Conservation (phyloP, 2,113 vertebrate species). For the Lophochroa leadbeateri region DNA sequence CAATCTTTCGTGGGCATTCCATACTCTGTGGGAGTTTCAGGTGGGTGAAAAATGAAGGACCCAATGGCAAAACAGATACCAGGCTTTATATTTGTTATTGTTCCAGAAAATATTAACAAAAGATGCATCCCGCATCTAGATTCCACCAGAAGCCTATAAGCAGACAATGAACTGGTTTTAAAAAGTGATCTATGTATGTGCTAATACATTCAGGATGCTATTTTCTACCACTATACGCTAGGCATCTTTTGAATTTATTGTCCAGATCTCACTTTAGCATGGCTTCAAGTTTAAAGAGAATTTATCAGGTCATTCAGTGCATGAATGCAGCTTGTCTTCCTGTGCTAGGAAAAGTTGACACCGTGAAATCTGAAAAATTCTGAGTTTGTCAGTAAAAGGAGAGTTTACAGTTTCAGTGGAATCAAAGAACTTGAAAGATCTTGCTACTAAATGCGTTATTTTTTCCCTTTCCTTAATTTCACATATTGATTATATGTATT, state of each 20-base stretch:
- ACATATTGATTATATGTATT: background rate
- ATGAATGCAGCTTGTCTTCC: constrained; percentile 3
- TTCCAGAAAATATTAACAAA: background rate
- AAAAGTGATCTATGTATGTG: background rate
- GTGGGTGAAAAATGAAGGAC: background rate
- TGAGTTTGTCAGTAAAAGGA: background rate
- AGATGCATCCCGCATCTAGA: background rate
- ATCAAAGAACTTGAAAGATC: background rate
- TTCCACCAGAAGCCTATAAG: background rate
- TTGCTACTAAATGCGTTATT: background rate
- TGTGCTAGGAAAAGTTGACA: background rate
- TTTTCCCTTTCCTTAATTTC: background rate
- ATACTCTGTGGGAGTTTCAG: background rate
- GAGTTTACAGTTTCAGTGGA: background rate
- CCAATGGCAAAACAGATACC: background rate
- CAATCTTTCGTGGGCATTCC: background rate
- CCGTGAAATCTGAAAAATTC: background rate
- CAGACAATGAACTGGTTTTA: background rate
- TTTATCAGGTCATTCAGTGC: constrained; percentile 10
- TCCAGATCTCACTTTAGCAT: background rate
- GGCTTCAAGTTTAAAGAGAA: background rate
- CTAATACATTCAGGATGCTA: background rate
- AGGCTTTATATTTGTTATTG: background rate
- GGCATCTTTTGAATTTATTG: background rate
- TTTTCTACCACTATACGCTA: background rate